Base-by-base conservation (phyloP, 2,888 invertebrate species). In the Anorthoa munda region DNA sequence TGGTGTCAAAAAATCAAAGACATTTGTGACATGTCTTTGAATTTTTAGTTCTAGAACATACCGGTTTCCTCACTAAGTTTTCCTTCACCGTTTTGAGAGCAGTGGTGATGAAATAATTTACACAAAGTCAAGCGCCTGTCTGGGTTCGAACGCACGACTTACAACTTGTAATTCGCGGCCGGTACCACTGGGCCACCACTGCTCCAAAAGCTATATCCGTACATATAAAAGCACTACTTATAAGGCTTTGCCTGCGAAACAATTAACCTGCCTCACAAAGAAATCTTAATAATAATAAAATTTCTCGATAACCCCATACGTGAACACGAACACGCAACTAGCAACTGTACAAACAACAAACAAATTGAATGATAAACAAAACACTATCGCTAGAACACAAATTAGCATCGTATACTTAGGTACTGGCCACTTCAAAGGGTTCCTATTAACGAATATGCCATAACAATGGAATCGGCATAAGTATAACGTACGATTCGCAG, bases 401-500 rank as follows among this genome's bases (percentile, higher is more conserved):
- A 80, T 73, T 59, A 71, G 64, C 61, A 59, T 65, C 51, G 71
- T 66, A 66, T 66, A 65, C 70, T 71, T 60, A 31, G 31, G 31
- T 31, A 58, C 61, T 72, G 60, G 45, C 71, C 72, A 67, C 72
- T 77, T 82, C 59, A 77, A 83, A 82, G 82, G 60, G 31, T 45
- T n/a, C 21, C 60, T 85, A 75, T 71, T 71, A 75, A 77, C 77
- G 75, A 73, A 76, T 61, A 58, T 58, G 50, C 53, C 18, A 50
- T 75, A 56, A 79, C 72, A 75, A 75, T 63, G 17, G 18, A 26
- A 74, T 31, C 31, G n/a, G 9, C 48, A 61, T 63, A 70, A 83
- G 18, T 73, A 55, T 48, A 65, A 26, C 64, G 21, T 70, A 65
- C 67, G 50, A 60, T 88, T 89, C 77, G 17, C 56, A 78, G 87